Evolutionary conservation across 2,797 vertebrate species (phyloP).

Genomic region (Coregonus ussuriensis): DNA sequence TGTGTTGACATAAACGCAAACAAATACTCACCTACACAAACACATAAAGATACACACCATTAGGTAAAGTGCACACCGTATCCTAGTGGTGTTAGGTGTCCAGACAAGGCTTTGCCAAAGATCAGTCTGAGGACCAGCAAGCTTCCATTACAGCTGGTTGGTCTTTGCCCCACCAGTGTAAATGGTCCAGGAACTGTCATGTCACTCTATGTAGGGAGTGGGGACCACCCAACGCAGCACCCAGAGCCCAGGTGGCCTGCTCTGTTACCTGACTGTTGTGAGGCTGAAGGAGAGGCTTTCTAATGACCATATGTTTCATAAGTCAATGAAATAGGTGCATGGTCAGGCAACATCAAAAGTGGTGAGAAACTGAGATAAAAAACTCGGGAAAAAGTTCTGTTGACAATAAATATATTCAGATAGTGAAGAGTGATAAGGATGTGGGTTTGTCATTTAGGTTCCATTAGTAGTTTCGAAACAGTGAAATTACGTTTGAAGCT

Average conservation of each 20-base stretch:
- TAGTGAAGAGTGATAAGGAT: constrained; percentile 56
- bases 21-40: constrained; percentile 47
- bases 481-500: too few relatives aligned
- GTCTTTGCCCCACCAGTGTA: background rate
- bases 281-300: background rate
- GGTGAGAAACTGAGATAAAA: background rate
- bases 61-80: background rate
- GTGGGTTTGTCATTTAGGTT: constrained; percentile 50
- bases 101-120: background rate
- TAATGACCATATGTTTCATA: background rate
- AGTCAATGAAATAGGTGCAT: constrained; percentile 12
- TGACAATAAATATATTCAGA: background rate
- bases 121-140: background rate
- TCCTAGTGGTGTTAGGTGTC: background rate
- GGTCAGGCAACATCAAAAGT: background rate
- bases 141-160: too few relatives aligned
- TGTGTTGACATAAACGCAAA: constrained; percentile 43
- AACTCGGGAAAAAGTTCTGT: background rate
- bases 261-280: background rate
- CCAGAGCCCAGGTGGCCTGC: background rate
- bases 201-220: too few relatives aligned
- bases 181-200: background rate
- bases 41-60: background rate
- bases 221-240: background rate
- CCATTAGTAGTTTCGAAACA: background rate